Evolutionary conservation across 2,888 invertebrate species (phyloP), one percentile per base, ranked within the genome.

Genomic region (Parnassius mnemosyne): DNA sequence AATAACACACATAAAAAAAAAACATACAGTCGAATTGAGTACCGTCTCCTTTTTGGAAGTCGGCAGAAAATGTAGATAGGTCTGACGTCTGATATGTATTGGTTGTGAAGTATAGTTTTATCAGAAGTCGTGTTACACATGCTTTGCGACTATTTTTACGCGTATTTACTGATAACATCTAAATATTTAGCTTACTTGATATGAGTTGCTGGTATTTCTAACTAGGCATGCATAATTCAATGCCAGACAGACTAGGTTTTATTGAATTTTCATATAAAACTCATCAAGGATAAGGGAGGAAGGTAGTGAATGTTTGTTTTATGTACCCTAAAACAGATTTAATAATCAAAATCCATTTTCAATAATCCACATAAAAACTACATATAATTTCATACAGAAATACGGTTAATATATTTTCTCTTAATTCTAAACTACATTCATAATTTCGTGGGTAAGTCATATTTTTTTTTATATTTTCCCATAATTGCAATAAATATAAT

Each of bases 341-440:
- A 68, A 79, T 78, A 80, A 90, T 89, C 85, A 90, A 90, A 89
- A 89, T 83, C 84, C 86, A 89, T 78, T 82, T 84, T 87, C 84
- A 84, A 87, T 89, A 81, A 84, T 87, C 81, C 88, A 89, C 90
- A 90, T 91, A 90, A 86, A 90, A 90, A 89, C 90, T 90, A 91
- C 91, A 89, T 91, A 90, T 91, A 90, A 91, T 91, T 89, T 90
- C 89, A 89, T 91, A 91, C 89, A 90, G 91, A 91, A 91, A 91
- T 91, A 91, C 89, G 91, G 84, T 90, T 91, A 91, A 90, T 91
- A 91, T 90, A 90, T 88, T 89, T 63, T 83, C 83, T 81, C 87
- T 89, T 89, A 89, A 66, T 66, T 81, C 87, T 89, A 82, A 79
- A 81, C 90, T 90, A 90, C 90, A 85, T 84, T 84, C 76, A 83